Evolutionary conservation across 2,113 vertebrate species (phyloP), one percentile per base, ranked within the genome.

Genomic region (Rhinolophus ferrumequinum): DNA sequence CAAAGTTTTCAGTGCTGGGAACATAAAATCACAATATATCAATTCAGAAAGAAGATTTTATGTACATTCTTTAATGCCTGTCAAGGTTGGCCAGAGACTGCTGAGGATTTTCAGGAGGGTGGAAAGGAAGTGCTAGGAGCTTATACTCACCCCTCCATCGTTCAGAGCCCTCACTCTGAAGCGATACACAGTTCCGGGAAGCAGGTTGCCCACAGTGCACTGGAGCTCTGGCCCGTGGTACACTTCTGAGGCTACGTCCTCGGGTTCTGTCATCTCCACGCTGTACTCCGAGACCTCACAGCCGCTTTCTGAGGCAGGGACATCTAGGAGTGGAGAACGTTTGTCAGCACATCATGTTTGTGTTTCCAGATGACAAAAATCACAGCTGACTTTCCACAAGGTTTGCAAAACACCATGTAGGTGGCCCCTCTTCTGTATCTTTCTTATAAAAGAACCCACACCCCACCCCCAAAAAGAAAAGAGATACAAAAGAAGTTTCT

Each of bases 161-260:
- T 99, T 99, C 97, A 99, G 87, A 6, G 99, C 99, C 50, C 99
- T 97, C 98, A 99, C 99, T 90, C 99, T 67, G 98, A 99, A 99
- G 70, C 97, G 94, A 76, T 99, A 99, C 0, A 98, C 98, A 11
- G 99, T 99, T 38, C 99, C 99, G 0, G 99, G 99, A 2, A 99
- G 99, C 79, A 99, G 99, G 97, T 98, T 99, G 82, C 99, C 97
- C 8, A 99, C 98, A 0, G 99, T 99, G 98, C 99, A 99, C 96
- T 99, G 99, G 85, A 99, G 98, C 86, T 99, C 99, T 0, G 98
- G 98, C 26, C 99, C 99, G 0, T 98, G 98, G 98, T 99, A 99
- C 35, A 99, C 99, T 97, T 99, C 99, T 0, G 98, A 98, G 11
- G 99, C 98, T 0, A 98, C 97, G 0, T 98, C 96, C 82, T 99